Percentiles rank a stretch among this genome's conserved stretches.
Evolutionary conservation across 2,888 invertebrate genomes (phyloP).

Genomic region (Philopedon plagiatum): DNA sequence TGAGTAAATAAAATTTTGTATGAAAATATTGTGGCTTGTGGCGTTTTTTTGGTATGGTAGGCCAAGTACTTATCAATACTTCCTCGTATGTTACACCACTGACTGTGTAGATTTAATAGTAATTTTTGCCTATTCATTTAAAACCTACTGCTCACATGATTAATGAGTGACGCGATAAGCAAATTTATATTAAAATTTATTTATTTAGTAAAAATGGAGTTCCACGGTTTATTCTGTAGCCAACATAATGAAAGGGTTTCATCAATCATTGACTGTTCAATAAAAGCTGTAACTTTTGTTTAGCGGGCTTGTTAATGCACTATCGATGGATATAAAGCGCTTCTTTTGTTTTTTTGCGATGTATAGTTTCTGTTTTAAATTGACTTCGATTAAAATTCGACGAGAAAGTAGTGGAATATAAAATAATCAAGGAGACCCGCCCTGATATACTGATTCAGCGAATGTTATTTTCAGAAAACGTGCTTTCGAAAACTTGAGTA

Average conservation of each 20-base stretch:
- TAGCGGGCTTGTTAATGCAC: constrained; percentile 30
- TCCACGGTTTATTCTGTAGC: constrained; percentile 15
- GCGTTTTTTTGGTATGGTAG: no score
- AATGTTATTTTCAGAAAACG: no score
- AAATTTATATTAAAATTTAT: constrained; percentile 42
- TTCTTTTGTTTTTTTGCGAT: not conserved
- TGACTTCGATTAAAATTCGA: constrained; percentile 5
- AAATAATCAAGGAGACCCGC: no score
- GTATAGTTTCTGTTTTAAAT: not conserved
- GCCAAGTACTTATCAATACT: no score
- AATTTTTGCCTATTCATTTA: not conserved
- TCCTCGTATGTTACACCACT: no score
- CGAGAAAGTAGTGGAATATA: not conserved
- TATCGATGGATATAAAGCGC: constrained; percentile 15
- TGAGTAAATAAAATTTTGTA: no score
- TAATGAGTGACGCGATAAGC: constrained; percentile 34
- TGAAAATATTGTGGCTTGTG: no score
- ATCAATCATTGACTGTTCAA: constrained; percentile 40
- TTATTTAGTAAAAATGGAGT: constrained; percentile 47
- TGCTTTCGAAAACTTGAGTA: no score
- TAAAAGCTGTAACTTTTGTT: constrained; percentile 41
- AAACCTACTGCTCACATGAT: constrained; percentile 23
- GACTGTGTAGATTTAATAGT: no score
- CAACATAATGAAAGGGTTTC: constrained; percentile 36
- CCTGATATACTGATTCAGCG: no score